A percentile compares a stretch with the other conserved stretches of the same genome.
phyloP scores from a whole-genome alignment of 2,113 vertebrate genomes.

The Rhea pennata region DNA sequence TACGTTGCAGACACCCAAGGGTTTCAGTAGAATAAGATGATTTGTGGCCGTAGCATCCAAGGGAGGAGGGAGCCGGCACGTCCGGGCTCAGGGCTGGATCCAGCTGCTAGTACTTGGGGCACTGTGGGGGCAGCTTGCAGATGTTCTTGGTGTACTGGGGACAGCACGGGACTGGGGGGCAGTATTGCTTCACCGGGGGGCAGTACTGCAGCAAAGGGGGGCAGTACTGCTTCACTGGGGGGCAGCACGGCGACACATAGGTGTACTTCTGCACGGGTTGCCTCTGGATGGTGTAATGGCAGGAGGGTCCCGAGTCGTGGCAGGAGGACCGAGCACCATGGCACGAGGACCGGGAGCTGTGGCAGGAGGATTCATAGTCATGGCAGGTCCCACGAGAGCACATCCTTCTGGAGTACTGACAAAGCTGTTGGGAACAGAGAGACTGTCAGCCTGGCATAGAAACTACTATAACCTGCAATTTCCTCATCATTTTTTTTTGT shows the following conservation, averaged over 20 bases:
- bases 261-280: not conserved
- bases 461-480: fast-evolving
- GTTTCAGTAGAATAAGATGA: not conserved
- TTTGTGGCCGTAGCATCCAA: fast-evolving
- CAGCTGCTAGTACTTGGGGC: not conserved
- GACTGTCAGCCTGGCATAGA: fast-evolving
- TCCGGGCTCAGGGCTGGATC: fast-evolving
- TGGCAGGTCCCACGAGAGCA: not conserved
- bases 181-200: not conserved
- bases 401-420: not conserved
- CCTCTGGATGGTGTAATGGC: slow-evolving; percentile 41
- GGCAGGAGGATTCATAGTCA: not conserved
- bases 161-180: not conserved
- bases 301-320: not conserved
- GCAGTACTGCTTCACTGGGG: fast-evolving
- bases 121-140: not conserved
- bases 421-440: not conserved
- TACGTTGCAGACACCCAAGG: not conserved
- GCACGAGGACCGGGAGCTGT: not conserved
- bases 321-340: not conserved
- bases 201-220: not conserved
- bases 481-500: not conserved
- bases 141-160: not conserved
- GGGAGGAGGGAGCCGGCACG: not conserved
- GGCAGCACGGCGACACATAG: not conserved